Evolutionary conservation across 2,113 vertebrate genomes (phyloP).

Genomic region (Oryzias curvinotus): DNA sequence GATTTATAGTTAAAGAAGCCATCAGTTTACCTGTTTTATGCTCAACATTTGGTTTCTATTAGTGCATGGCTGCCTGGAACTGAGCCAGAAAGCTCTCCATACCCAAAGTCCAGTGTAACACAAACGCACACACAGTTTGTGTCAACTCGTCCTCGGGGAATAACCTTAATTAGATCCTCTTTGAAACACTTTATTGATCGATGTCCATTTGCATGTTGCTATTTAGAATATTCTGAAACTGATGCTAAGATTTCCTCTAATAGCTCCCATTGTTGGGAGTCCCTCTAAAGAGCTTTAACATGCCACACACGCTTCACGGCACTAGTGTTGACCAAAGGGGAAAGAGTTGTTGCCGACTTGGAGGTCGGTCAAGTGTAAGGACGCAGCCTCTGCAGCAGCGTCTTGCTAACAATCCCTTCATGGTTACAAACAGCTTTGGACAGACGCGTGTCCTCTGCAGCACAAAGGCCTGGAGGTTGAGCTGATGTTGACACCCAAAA

Average conservation of each 20-base stretch:
- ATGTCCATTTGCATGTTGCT: not conserved
- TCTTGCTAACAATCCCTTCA: not conserved
- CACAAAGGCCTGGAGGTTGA: not conserved
- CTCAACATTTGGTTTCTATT: not conserved
- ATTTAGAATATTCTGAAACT: not conserved
- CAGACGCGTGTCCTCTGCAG: slow-evolving; percentile 18
- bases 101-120: slow-evolving; percentile 12
- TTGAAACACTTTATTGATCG: slow-evolving; percentile 12
- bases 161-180: slow-evolving; percentile 20
- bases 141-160: slow-evolving; percentile 18
- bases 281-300: slow-evolving; percentile 14
- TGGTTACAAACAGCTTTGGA: not conserved
- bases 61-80: slow-evolving; percentile 3
- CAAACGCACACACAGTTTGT: slow-evolving; percentile 29
- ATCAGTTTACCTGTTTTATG: not conserved
- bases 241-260: not conserved
- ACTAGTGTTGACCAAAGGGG: slow-evolving; percentile 11
- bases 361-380: no score
- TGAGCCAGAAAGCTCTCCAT: slow-evolving; percentile 24
- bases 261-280: not conserved
- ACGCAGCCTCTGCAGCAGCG: not conserved
- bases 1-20: no score
- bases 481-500: slow-evolving; percentile 50
- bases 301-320: slow-evolving; percentile 21
- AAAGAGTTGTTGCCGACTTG: slow-evolving; percentile 11